Conservation (phyloP, 1,140 invertebrate species). For the Calliphora vicina region DNA sequence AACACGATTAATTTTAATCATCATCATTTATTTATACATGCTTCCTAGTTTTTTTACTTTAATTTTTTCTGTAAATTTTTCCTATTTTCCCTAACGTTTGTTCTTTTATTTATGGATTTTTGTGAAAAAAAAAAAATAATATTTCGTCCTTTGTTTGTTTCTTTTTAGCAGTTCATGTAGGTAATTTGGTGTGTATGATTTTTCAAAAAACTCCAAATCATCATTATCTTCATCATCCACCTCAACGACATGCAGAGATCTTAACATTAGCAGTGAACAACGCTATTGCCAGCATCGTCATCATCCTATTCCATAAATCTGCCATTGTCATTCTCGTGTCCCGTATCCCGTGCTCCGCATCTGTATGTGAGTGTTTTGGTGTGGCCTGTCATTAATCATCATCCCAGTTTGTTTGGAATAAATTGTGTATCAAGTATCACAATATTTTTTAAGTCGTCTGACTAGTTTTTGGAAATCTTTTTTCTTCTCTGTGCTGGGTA, state of each 20-base stretch:
- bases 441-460: slow-evolving; percentile 4
- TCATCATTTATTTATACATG: neutral
- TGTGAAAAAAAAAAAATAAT: too few relatives aligned
- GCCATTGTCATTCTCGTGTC: neutral
- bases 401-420: neutral
- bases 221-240: neutral
- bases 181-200: neutral
- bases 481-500: neutral
- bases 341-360: neutral
- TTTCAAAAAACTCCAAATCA: neutral
- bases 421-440: neutral
- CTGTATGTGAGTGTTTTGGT: neutral
- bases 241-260: neutral
- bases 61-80: neutral
- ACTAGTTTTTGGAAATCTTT: neutral
- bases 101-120: neutral
- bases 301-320: neutral
- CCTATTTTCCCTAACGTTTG: neutral
- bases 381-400: slow-evolving; percentile 5
- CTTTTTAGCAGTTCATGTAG: neutral
- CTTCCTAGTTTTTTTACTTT: neutral
- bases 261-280: neutral
- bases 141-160: neutral
- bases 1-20: slow-evolving; percentile 12
- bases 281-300: neutral